Evolutionary conservation across 1,140 invertebrate genomes (phyloP), one percentile per base, ranked within the genome.

Genomic region (Hermetia illucens): DNA sequence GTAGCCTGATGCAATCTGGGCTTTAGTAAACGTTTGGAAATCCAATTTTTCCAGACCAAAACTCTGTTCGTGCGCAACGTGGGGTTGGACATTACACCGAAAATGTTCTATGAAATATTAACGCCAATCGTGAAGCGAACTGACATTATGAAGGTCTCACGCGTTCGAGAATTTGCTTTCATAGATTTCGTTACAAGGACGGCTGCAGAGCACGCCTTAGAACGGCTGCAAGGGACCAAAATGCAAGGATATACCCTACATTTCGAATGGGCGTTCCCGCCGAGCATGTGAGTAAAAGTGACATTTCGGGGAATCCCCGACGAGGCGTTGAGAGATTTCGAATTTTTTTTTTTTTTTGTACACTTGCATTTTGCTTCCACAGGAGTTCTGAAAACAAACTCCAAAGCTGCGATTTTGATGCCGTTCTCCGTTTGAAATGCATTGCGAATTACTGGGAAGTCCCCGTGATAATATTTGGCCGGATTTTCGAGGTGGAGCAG

Each of bases 391-490:
- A 41, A 12, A 37, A 41, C 33, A 36, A 38, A 13, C 39, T 45
- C 37, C 38, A 39, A 12, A 36, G 36, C 4, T 36, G 16, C 5
- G 45, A 46, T 34, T 46, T 46, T 13, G 45, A 44, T 44, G 34
- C 40, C 3, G 31, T 44, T 13, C 27, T 46, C 10, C 36, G 45
- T 3, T 29, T 44, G 0, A 44, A 44, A 40, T 46, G 45, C 22
- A 44, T 46, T 35, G 42, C 45, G 3, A 46, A 46, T 29, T 21
- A 38, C 24, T 46, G 45, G 45, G 18, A 42, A 24, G 36, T 42
- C n/a, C 45, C 45, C 13, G 19, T 46, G 2, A 42, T 46, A 9
- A 39, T 46, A n/a, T 46, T 44, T 31, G 45, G 45, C 16, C 36
- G 22, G 2, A 38, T 38, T n/a, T 46, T 34, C 17, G 29, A 41